phyloP scores from a whole-genome alignment of 2,797 vertebrate genomes.

The Bovichtus diacanthus region DNA sequence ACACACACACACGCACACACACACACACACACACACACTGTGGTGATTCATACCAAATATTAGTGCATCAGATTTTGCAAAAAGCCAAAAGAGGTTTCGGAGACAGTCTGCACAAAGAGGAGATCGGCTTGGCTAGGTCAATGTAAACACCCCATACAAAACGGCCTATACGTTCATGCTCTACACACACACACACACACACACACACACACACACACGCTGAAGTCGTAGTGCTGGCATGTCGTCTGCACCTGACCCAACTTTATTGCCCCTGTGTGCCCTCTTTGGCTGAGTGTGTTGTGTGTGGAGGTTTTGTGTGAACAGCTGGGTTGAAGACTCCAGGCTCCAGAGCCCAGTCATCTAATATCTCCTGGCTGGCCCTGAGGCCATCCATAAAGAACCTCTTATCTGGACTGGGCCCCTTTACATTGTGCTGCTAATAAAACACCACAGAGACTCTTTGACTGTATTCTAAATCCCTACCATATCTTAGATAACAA shows the following conservation, averaged over 20 bases:
- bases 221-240: constrained; percentile 69
- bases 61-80: constrained; percentile 37
- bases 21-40: too few species aligned
- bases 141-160: constrained; percentile 65
- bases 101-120: constrained; percentile 45
- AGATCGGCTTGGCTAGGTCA: constrained; percentile 56
- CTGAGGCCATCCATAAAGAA: constrained; percentile 77
- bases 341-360: constrained; percentile 71
- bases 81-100: constrained; percentile 12
- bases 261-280: constrained; percentile 79
- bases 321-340: constrained; percentile 80
- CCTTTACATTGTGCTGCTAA: constrained; percentile 73
- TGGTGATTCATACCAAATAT: constrained; percentile 47
- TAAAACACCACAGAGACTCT: constrained; percentile 75
- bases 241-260: constrained; percentile 77
- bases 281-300: constrained; percentile 59
- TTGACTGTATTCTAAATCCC: constrained; percentile 66
- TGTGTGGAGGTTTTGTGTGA: constrained; percentile 82
- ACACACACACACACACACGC: constrained; percentile 24
- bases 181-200: constrained; percentile 27
- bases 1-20: constrained; percentile 52
- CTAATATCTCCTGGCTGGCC: constrained; percentile 77
- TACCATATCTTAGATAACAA: constrained; percentile 61
- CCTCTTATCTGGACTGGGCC: constrained; percentile 74
- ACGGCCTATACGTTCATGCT: constrained; percentile 19